Conservation (phyloP, 1,140 invertebrate species). For the Atta cephalotes region DNA sequence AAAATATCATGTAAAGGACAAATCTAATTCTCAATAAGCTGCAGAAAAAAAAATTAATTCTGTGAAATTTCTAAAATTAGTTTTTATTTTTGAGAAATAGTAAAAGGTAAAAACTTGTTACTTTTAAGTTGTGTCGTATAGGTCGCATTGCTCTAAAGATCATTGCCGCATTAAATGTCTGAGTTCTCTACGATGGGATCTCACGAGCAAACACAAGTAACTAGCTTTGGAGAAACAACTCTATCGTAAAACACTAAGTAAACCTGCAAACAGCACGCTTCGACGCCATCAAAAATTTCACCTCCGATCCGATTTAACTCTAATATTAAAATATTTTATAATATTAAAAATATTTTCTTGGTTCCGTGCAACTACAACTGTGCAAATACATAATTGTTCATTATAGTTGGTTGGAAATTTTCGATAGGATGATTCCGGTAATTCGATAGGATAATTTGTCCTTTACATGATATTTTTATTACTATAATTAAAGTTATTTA, state of each 20-base stretch:
- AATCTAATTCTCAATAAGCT: background rate
- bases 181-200: slow-evolving; percentile 2
- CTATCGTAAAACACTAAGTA: slow-evolving; percentile 43
- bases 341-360: background rate
- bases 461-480: too few relatives aligned
- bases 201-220: slow-evolving; percentile 24
- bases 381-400: background rate
- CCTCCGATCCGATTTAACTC: background rate
- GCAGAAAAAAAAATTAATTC: slow-evolving; percentile 14
- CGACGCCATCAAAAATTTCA: slow-evolving; percentile 1
- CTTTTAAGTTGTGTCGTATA: background rate
- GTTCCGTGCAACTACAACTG: background rate
- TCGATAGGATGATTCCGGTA: background rate
- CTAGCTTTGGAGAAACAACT: slow-evolving; percentile 1
- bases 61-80: slow-evolving; percentile 12
- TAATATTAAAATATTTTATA: slow-evolving; percentile 27
- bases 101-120: background rate
- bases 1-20: background rate
- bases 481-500: too few relatives aligned
- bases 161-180: slow-evolving; percentile 6
- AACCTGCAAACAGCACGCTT: background rate
- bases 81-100: slow-evolving; percentile 2
- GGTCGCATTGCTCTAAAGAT: background rate
- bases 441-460: too few relatives aligned
- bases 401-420: background rate